Percentiles rank a stretch among this genome's conserved stretches.
Evolutionary conservation across 2,888 invertebrate species (phyloP).

Genomic region (Lycocerus yunnanus): DNA sequence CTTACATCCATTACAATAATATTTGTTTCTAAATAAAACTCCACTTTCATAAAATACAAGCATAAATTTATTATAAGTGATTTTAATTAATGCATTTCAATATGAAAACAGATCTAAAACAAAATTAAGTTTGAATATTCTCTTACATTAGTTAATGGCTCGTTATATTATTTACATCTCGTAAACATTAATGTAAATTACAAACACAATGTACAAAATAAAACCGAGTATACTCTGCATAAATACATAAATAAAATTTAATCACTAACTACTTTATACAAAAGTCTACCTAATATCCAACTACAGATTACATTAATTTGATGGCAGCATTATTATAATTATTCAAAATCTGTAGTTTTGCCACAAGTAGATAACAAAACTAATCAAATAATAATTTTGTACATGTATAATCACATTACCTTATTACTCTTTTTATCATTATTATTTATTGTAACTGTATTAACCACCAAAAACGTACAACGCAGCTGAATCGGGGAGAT

Average conservation of each 20-base stretch:
- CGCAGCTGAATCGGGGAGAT: neutral
- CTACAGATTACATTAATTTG: conserved; percentile 10
- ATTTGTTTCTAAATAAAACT: neutral
- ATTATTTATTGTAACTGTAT: neutral
- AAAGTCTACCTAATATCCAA: conserved; percentile 20
- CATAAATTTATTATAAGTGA: neutral
- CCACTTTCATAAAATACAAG: neutral
- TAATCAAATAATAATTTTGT: conserved; percentile 21
- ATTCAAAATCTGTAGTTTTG: conserved; percentile 7
- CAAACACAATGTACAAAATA: neutral
- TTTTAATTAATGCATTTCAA: neutral
- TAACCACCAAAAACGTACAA: neutral
- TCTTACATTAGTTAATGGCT: neutral
- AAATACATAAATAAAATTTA: conserved; percentile 28
- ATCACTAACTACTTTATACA: conserved; percentile 26
- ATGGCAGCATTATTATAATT: neutral
- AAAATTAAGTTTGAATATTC: neutral
- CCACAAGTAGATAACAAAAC: conserved; percentile 26
- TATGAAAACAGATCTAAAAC: neutral
- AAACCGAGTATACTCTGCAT: conserved; percentile 9
- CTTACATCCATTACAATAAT: neutral
- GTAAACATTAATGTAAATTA: neutral
- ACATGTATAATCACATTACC: conserved; percentile 10
- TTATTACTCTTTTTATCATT: neutral
- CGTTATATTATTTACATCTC: neutral